phyloP scores from a whole-genome alignment of 2,888 invertebrate genomes.

The Plagodis dolabraria region DNA sequence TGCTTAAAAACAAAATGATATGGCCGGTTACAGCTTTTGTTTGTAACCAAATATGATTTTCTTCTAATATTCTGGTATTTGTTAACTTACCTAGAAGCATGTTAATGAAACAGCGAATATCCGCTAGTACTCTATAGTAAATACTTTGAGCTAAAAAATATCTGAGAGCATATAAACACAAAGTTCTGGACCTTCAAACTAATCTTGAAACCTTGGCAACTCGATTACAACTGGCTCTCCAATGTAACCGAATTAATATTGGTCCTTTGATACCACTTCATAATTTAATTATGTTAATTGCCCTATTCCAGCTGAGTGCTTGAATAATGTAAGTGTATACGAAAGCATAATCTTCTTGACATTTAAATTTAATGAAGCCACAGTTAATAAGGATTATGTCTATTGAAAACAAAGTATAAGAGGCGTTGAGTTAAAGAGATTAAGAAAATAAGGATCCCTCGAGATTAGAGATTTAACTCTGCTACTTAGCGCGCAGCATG shows the following conservation, averaged over 20 bases:
- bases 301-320: slow-evolving; percentile 11
- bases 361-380: slow-evolving; percentile 17
- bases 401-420: slow-evolving; percentile 18
- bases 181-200: not conserved
- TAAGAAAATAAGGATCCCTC: not conserved
- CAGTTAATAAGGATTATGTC: slow-evolving; percentile 17
- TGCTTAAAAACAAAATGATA: too few relatives aligned
- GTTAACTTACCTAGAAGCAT: too few relatives aligned
- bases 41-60: too few relatives aligned
- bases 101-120: too few relatives aligned
- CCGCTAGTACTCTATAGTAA: too few relatives aligned
- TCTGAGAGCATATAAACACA: too few relatives aligned
- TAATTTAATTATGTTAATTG: slow-evolving; percentile 19
- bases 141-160: too few relatives aligned
- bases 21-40: too few relatives aligned
- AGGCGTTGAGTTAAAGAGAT: slow-evolving; percentile 9
- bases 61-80: too few relatives aligned
- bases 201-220: slow-evolving; percentile 2
- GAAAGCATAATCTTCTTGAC: slow-evolving; percentile 12
- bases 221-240: slow-evolving; percentile 5
- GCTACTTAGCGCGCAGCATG: not conserved
- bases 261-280: slow-evolving; percentile 15
- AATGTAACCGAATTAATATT: slow-evolving; percentile 19
- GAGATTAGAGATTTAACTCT: slow-evolving; percentile 1
- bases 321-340: slow-evolving; percentile 7